phyloP scores from a whole-genome alignment of 2,888 invertebrate genomes.

The Melikaiella ostensackeni region DNA sequence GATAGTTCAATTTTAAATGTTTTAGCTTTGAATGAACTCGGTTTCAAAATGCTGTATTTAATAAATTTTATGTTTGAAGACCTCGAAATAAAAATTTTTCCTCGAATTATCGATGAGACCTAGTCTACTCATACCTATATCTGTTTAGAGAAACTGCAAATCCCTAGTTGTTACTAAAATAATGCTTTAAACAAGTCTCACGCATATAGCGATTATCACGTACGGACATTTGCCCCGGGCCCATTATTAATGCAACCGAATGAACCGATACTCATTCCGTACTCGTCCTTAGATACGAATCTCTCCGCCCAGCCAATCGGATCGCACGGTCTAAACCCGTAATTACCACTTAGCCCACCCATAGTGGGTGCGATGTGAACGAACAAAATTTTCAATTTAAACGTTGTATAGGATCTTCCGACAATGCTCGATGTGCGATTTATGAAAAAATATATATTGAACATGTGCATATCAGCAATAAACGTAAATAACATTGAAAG shows the following conservation, averaged over 20 bases:
- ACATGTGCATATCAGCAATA: background rate
- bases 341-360: slow-evolving; percentile 74
- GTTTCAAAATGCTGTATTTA: too few relatives aligned
- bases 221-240: slow-evolving; percentile 51
- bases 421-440: slow-evolving; percentile 8
- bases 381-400: slow-evolving; percentile 68
- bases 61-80: too few relatives aligned
- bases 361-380: slow-evolving; percentile 64
- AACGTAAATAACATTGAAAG: slow-evolving; percentile 15
- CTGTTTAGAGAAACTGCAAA: background rate
- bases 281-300: slow-evolving; percentile 67
- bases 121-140: background rate
- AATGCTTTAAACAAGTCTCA: slow-evolving; percentile 44
- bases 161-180: background rate
- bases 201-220: slow-evolving; percentile 58
- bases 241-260: slow-evolving; percentile 65
- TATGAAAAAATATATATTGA: slow-evolving; percentile 9
- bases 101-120: too few relatives aligned
- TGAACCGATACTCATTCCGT: slow-evolving; percentile 60
- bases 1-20: too few relatives aligned
- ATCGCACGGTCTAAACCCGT: slow-evolving; percentile 68
- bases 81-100: too few relatives aligned
- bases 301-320: slow-evolving; percentile 74
- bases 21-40: too few relatives aligned
- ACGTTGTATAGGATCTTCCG: slow-evolving; percentile 12